Conservation (phyloP, 2,888 invertebrate species). For the Idaea dimidiata region DNA sequence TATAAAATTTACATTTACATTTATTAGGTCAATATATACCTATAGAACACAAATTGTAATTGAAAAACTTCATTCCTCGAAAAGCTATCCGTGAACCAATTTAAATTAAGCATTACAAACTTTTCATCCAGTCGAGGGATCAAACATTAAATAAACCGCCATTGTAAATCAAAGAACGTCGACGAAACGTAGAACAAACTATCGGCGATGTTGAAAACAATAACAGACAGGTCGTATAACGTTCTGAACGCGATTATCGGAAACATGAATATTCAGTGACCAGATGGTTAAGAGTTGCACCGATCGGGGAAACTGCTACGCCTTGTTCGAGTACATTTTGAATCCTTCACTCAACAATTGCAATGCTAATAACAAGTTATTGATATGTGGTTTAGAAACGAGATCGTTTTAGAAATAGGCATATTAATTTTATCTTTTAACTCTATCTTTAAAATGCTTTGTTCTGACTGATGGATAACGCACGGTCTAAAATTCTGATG, state of each 20-base stretch:
- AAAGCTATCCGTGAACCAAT: not conserved
- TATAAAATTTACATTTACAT: no score
- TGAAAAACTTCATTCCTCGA: not conserved
- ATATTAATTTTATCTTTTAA: no score
- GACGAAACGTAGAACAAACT: slow-evolving; percentile 28
- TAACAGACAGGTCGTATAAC: slow-evolving; percentile 39
- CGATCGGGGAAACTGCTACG: slow-evolving; percentile 5
- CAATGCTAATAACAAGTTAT: not conserved
- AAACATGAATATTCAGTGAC: slow-evolving; percentile 59
- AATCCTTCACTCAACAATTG: not conserved
- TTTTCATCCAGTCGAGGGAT: slow-evolving; percentile 2
- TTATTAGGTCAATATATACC: not conserved
- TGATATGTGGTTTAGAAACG: not conserved
- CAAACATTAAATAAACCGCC: slow-evolving; percentile 13
- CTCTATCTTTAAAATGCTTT: no score
- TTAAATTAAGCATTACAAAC: not conserved
- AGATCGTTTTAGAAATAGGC: not conserved
- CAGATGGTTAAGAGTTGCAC: slow-evolving; percentile 40
- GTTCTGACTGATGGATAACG: no score
- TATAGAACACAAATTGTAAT: not conserved
- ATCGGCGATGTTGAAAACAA: slow-evolving; percentile 35
- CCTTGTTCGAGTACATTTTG: not conserved
- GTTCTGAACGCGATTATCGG: slow-evolving; percentile 50
- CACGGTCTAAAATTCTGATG: no score
- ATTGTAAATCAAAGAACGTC: slow-evolving; percentile 15